Conservation (phyloP, 2,113 vertebrate genomes). For the Scartelaos histophorus region DNA sequence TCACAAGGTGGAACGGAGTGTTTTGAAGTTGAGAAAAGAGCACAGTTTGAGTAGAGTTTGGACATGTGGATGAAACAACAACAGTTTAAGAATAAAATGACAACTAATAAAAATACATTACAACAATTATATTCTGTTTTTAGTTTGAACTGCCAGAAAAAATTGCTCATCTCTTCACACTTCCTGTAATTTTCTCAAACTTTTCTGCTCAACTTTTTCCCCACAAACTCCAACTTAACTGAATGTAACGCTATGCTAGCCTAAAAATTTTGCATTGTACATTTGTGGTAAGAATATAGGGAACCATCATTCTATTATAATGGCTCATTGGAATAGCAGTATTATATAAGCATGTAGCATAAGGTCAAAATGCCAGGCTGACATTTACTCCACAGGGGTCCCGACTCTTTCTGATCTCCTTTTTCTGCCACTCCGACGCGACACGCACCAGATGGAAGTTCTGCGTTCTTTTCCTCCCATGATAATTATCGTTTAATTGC, state of each 20-base stretch:
- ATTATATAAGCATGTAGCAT: conserved; percentile 12
- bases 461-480: conserved; percentile 9
- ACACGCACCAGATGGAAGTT: conserved; percentile 34
- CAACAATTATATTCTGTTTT: too few relatives aligned
- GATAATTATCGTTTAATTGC: conserved; percentile 73
- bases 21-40: too few relatives aligned
- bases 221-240: too few relatives aligned
- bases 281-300: not conserved
- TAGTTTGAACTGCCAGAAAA: too few relatives aligned
- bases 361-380: conserved; percentile 47
- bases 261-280: too few relatives aligned
- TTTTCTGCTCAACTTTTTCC: too few relatives aligned
- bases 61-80: too few relatives aligned
- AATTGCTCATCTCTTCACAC: too few relatives aligned
- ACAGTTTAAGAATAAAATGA: not conserved
- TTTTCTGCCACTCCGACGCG: conserved; percentile 9
- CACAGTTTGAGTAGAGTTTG: too few relatives aligned
- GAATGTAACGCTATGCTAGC: too few relatives aligned
- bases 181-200: too few relatives aligned
- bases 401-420: conserved; percentile 15
- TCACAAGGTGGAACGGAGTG: too few relatives aligned
- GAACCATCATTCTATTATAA: not conserved
- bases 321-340: conserved; percentile 4
- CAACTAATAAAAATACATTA: not conserved
- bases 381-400: conserved; percentile 57